Conservation (phyloP, 2,888 invertebrate species). For the Graphium colonna region DNA sequence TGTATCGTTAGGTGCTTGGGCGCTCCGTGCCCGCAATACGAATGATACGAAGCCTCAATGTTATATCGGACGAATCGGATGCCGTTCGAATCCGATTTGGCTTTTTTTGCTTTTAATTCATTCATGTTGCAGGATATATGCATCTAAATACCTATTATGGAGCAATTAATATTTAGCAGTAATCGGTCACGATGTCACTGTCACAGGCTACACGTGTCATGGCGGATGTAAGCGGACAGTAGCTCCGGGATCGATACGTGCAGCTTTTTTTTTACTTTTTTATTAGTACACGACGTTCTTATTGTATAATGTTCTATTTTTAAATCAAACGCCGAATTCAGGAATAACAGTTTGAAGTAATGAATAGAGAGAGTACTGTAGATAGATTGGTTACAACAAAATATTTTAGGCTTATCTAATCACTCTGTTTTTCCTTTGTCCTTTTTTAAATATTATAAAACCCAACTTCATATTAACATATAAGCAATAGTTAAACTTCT, state of each 20-base stretch:
- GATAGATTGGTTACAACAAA: no score
- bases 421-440: no score
- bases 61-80: conserved; percentile 18
- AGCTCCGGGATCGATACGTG: conserved; percentile 3
- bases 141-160: conserved; percentile 1
- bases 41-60: conserved; percentile 24
- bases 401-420: no score
- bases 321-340: background rate
- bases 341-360: conserved; percentile 28
- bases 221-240: background rate
- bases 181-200: conserved; percentile 5
- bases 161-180: conserved; percentile 20
- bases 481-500: no score
- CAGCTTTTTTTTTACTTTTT: background rate
- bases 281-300: background rate
- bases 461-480: no score
- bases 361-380: no score
- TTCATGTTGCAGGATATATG: conserved; percentile 1
- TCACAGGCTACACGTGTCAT: background rate
- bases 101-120: conserved; percentile 5
- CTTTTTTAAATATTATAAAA: no score
- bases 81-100: background rate
- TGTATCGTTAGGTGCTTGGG: conserved; percentile 41
- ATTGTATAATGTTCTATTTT: background rate
- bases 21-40: conserved; percentile 42